Evolutionary conservation across 1,140 invertebrate genomes (phyloP).

Genomic region (Protaetia brevitarsis): DNA sequence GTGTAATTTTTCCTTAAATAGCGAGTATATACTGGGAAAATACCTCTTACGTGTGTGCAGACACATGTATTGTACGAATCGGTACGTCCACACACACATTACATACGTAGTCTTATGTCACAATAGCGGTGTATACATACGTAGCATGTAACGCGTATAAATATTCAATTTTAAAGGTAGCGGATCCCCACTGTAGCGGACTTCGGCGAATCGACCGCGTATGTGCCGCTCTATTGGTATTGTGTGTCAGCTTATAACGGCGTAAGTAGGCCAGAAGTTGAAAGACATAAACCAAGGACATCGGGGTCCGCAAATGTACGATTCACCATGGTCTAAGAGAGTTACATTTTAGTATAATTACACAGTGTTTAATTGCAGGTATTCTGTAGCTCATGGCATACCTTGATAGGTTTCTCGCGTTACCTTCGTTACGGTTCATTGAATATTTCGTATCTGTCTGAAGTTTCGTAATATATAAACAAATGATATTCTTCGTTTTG

Average conservation of each 20-base stretch:
- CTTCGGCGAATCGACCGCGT: neutral
- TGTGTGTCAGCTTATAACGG: neutral
- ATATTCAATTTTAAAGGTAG: neutral
- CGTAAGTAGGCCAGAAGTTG: constrained; percentile 40
- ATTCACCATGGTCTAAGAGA: constrained; percentile 29
- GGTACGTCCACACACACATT: neutral
- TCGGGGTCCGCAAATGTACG: constrained; percentile 34
- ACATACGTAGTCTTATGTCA: constrained; percentile 24
- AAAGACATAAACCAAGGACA: constrained; percentile 41
- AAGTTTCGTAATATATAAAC: constrained; percentile 11
- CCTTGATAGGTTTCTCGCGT: constrained; percentile 21
- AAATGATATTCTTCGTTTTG: neutral
- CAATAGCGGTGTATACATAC: constrained; percentile 27
- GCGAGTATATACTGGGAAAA: constrained; percentile 1
- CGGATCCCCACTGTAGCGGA: neutral
- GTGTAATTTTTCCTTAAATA: constrained; percentile 18
- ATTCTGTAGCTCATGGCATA: constrained; percentile 23
- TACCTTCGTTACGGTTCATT: constrained; percentile 22
- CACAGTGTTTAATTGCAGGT: constrained; percentile 29
- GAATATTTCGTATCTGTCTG: constrained; percentile 20
- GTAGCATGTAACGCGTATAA: constrained; percentile 13
- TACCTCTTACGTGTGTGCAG: neutral
- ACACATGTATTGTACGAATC: neutral
- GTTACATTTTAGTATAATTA: constrained; percentile 29
- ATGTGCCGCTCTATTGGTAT: constrained; percentile 20